A percentile compares a stretch with the other conserved stretches of the same genome.
Evolutionary conservation across 1,140 invertebrate species (phyloP).

Genomic region (Tetragnatha versicolor): DNA sequence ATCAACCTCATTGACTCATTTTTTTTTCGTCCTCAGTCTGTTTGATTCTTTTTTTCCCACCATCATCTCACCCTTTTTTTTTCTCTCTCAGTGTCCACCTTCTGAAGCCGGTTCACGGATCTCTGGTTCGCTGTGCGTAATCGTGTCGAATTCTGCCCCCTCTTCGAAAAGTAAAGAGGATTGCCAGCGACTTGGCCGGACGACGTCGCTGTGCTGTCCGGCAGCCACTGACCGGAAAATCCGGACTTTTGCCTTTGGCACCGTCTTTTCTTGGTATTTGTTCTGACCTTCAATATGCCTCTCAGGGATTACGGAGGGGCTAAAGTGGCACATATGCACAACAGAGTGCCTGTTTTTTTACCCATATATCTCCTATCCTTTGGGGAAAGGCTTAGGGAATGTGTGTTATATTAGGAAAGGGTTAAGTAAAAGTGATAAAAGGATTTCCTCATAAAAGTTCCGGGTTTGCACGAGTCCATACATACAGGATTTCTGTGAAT

Average conservation of each 20-base stretch:
- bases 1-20: constrained; percentile 37
- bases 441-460: too few species aligned
- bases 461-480: too few species aligned
- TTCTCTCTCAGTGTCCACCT: neutral
- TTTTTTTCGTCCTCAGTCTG: constrained; percentile 5
- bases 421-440: too few species aligned
- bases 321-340: constrained; percentile 16
- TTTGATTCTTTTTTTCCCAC: constrained; percentile 5
- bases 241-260: too few species aligned
- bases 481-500: too few species aligned
- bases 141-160: constrained; percentile 25
- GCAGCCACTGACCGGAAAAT: constrained; percentile 30
- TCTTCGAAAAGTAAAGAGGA: constrained; percentile 38
- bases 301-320: constrained; percentile 12
- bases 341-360: neutral
- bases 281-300: constrained; percentile 30
- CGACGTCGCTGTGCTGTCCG: neutral
- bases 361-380: too few species aligned
- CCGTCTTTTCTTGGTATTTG: constrained; percentile 9
- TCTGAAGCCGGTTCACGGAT: constrained; percentile 15
- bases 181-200: neutral
- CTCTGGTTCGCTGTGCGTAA: constrained; percentile 30
- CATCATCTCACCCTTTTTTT: neutral
- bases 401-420: too few species aligned
- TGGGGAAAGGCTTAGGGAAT: too few species aligned